Evolutionary conservation across 2,113 vertebrate genomes (phyloP).

Genomic region (Trinectes maculatus): DNA sequence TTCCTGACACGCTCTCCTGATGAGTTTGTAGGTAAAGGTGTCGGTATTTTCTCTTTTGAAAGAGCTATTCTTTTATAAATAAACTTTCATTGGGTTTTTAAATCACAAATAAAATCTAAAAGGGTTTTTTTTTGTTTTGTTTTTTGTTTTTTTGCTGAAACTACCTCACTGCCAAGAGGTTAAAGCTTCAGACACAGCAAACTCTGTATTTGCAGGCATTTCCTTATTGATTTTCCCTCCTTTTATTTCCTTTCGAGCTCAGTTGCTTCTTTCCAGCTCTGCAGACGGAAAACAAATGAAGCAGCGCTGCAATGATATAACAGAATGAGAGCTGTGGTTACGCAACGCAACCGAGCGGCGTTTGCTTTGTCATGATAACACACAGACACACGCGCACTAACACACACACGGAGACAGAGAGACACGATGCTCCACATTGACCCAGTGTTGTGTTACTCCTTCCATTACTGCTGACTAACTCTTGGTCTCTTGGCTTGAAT

Average conservation of each 20-base stretch:
- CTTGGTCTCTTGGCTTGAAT: constrained; percentile 59
- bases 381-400: constrained; percentile 11
- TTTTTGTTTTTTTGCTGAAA: not conserved
- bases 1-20: not conserved
- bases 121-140: not conserved
- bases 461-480: constrained; percentile 77
- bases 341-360: constrained; percentile 38
- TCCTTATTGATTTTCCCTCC: constrained; percentile 8
- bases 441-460: constrained; percentile 69
- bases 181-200: not conserved
- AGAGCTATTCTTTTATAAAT: not conserved
- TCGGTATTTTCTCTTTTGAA: not conserved
- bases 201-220: constrained; percentile 12
- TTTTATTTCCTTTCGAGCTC: constrained; percentile 6
- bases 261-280: constrained; percentile 14
- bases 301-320: constrained; percentile 52
- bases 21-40: not conserved
- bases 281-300: constrained; percentile 2
- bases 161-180: not conserved
- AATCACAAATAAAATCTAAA: not conserved
- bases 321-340: constrained; percentile 36
- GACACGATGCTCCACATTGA: constrained; percentile 46
- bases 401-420: constrained; percentile 22
- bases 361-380: constrained; percentile 57
- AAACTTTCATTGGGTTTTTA: not conserved